phyloP scores from a whole-genome alignment of 2,113 vertebrate genomes.

The Callopanchax toddi region DNA sequence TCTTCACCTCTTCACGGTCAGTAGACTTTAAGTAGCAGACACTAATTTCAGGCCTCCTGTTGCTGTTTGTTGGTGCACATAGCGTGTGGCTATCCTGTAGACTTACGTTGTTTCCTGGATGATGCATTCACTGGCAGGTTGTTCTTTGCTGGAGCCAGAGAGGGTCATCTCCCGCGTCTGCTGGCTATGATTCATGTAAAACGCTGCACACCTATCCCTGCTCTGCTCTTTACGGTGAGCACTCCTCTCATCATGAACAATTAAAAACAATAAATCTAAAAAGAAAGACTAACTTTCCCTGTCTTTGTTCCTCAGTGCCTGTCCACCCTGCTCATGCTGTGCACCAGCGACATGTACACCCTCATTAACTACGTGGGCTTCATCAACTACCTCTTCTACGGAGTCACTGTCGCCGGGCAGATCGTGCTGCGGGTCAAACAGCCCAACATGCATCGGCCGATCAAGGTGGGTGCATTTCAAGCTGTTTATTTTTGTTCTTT shows the following conservation, averaged over 20 bases:
- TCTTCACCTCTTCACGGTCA: conserved; percentile 90
- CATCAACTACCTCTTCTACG: conserved; percentile 96
- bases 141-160: conserved; percentile 92
- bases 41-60: background rate
- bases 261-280: no score
- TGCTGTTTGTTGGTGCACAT: no score
- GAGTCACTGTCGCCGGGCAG: conserved; percentile 91
- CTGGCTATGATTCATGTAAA: conserved; percentile 93
- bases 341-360: conserved; percentile 95
- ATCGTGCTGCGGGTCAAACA: conserved; percentile 88
- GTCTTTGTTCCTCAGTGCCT: conserved; percentile 78
- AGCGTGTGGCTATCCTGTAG: background rate
- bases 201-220: conserved; percentile 91
- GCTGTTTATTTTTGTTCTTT: background rate
- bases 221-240: conserved; percentile 91
- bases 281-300: no score
- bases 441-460: conserved; percentile 86
- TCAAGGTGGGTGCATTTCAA: conserved; percentile 79
- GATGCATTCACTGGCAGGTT: conserved; percentile 70
- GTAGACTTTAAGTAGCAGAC: conserved; percentile 9
- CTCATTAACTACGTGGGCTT: conserved; percentile 96
- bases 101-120: background rate
- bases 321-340: conserved; percentile 92
- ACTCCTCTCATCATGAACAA: background rate
- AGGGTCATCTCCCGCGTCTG: conserved; percentile 90